These are phyloP conservation scores for Echeneis naucrates DNA, from an alignment of 2,797 vertebrate genomes.

Conservation along the genomic window DNA sequence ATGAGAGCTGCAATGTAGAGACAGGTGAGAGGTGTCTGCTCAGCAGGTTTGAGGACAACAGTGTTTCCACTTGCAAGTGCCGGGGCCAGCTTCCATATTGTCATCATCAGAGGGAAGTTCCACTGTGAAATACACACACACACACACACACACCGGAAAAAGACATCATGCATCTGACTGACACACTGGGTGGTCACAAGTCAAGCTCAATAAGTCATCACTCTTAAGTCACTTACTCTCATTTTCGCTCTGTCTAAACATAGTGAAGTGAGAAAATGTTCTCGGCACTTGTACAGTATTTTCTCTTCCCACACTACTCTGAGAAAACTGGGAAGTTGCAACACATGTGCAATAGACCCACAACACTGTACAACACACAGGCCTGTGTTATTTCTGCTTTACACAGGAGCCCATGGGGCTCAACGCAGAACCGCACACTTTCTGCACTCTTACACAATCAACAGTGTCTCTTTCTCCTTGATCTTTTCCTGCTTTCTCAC, in stretches of 20 bases:
- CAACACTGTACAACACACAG: slow-evolving; percentile 77
- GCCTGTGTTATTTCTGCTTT: slow-evolving; percentile 81
- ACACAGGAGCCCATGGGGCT: slow-evolving; percentile 76
- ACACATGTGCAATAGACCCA: slow-evolving; percentile 79
- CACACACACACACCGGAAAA: slow-evolving; percentile 59
- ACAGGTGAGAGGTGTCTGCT: slow-evolving; percentile 97
- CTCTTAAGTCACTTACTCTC: slow-evolving; percentile 78
- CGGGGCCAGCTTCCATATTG: slow-evolving; percentile 97
- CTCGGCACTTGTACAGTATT: slow-evolving; percentile 72
- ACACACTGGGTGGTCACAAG: slow-evolving; percentile 79
- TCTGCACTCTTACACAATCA: slow-evolving; percentile 78
- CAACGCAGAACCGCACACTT: slow-evolving; percentile 75
- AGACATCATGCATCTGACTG: slow-evolving; percentile 71
- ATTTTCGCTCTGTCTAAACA: slow-evolving; percentile 80
- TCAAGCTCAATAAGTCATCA: slow-evolving; percentile 77
- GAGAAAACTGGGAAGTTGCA: slow-evolving; percentile 79
- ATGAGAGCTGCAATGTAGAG: slow-evolving; percentile 95
- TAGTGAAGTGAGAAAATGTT: slow-evolving; percentile 79
- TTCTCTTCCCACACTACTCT: slow-evolving; percentile 79
- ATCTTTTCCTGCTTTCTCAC: slow-evolving; percentile 73
- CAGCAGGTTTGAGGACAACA: slow-evolving; percentile 96
- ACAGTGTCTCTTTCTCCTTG: slow-evolving; percentile 71
- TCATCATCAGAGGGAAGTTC: slow-evolving; percentile 99
- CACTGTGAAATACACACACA: slow-evolving; percentile 85
- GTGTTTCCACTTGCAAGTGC: slow-evolving; percentile 98